These are phyloP conservation scores for Hymenochirus boettgeri DNA, from an alignment of 2,113 vertebrate species.

Conservation along the genomic window DNA sequence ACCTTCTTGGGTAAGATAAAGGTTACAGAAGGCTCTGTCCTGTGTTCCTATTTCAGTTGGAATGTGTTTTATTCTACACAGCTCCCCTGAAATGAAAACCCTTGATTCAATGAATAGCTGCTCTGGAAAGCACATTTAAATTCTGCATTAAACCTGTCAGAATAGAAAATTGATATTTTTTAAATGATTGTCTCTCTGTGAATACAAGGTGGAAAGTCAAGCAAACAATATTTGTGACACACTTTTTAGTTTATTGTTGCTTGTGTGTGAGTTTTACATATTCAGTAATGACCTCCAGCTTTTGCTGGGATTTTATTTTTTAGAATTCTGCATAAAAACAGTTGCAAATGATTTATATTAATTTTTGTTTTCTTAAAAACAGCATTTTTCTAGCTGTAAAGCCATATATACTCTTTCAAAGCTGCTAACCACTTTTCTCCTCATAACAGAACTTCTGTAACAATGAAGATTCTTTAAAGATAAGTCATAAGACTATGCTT, in stretches of 20 bases:
- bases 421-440: no score
- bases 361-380: no score
- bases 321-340: no score
- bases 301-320: background rate
- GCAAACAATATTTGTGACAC: background rate
- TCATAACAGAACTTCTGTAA: no score
- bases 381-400: no score
- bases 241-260: background rate
- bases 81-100: background rate
- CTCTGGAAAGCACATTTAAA: slow-evolving; percentile 3
- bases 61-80: background rate
- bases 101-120: background rate
- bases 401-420: no score
- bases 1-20: no score
- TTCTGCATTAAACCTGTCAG: background rate
- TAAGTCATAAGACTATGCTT: no score
- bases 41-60: background rate
- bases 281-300: background rate
- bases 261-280: background rate
- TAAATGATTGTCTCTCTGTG: background rate
- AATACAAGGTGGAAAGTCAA: background rate
- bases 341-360: no score
- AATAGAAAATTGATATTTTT: background rate
- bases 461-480: no score
- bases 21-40: background rate